Percentiles rank a stretch among this genome's conserved stretches.
These are phyloP conservation scores for Zosterops japonicus DNA, from an alignment of 2,113 vertebrate genomes.

Conservation along the genomic window DNA sequence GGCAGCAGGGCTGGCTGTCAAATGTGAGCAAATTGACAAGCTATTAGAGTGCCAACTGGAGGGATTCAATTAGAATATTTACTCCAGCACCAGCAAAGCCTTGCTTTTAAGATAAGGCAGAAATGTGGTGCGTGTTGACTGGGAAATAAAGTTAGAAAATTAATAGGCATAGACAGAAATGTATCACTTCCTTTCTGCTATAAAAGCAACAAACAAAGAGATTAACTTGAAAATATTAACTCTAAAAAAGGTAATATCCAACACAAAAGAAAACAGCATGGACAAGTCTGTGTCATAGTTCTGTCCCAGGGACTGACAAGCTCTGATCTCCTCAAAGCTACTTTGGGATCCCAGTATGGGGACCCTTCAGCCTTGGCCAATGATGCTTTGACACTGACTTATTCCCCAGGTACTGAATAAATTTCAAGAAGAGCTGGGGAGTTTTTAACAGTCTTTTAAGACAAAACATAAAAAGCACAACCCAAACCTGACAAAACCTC, in stretches of 20 bases:
- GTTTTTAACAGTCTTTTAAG: not conserved
- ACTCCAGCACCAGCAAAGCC: not conserved
- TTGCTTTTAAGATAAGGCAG: constrained; percentile 17
- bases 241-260: not conserved
- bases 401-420: not conserved
- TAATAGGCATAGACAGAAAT: not conserved
- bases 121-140: not conserved
- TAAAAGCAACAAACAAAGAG: not conserved
- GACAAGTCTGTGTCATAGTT: not conserved
- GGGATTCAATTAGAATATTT: constrained; percentile 40
- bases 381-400: not conserved
- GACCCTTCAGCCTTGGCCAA: not conserved
- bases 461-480: not conserved
- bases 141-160: not conserved
- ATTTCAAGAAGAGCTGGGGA: not conserved
- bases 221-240: not conserved
- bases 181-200: not conserved
- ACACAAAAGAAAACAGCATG: not conserved
- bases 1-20: constrained; percentile 55
- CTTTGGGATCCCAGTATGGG: not conserved
- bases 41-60: constrained; percentile 7
- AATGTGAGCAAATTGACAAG: not conserved
- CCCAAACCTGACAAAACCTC: not conserved
- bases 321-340: not conserved
- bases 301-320: not conserved